Base-by-base conservation (phyloP, 1,140 invertebrate genomes). In the Acarapis woodi region DNA sequence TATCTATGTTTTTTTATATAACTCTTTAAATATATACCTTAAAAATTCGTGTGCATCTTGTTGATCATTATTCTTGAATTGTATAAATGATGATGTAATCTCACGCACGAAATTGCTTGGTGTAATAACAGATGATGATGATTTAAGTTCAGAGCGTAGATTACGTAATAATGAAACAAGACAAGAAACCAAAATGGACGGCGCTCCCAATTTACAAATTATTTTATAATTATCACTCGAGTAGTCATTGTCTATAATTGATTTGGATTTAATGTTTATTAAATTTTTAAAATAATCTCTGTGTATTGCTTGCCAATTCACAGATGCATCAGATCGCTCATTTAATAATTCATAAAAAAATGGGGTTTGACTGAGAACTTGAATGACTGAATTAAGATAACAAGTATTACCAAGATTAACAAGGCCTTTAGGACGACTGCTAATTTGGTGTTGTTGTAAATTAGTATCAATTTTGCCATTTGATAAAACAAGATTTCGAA, bases 11-110 rank as follows among this genome's bases (percentile, higher is more conserved):
- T n/a, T n/a, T n/a, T n/a, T n/a, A n/a, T n/a, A n/a, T n/a, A n/a
- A n/a, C n/a, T n/a, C n/a, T n/a, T n/a, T n/a, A n/a, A n/a, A n/a
- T n/a, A n/a, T n/a, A n/a, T n/a, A n/a, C n/a, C n/a, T n/a, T 6
- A 97, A 59, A 34, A 94, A 54, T 55, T 97, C 88, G 51, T 96
- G 88, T 8, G 85, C 70, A 57, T 97, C 88, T 51, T 96, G 87
- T 53, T 96, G 87, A 46, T 82, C 74, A 20, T 71, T 80, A n/a
- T 79, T 78, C 39, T 70, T 70, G 53, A 90, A 94, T 50, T 83
- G 71, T 0, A 73, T 55, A n/a, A 14, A 38, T 32, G 32, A 18
- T 19, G 21, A n/a, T 21, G 20, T 5, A 34, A 34, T 29, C 4
- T 24, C 35, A 26, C 24, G 26, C 10, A 45, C 9, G 12, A 39